phyloP scores from a whole-genome alignment of 2,888 invertebrate genomes.

The Polydrusus cervinus region DNA sequence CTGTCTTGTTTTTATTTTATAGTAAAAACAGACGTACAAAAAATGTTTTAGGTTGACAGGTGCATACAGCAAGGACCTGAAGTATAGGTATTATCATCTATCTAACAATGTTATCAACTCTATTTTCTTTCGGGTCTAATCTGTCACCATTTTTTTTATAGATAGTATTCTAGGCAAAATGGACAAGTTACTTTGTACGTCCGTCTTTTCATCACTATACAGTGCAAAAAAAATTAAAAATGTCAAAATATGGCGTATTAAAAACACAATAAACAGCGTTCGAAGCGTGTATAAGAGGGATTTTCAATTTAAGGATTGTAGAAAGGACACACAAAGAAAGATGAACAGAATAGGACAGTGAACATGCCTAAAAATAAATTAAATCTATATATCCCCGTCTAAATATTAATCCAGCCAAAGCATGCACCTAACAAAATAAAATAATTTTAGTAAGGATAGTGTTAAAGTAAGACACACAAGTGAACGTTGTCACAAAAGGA shows the following conservation, averaged over 20 bases:
- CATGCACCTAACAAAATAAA: background rate
- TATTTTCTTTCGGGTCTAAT: too few species aligned
- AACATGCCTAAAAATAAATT: conserved; percentile 15
- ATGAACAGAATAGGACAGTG: conserved; percentile 2
- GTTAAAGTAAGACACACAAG: background rate
- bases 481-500: background rate
- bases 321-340: conserved; percentile 7
- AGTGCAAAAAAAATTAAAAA: conserved; percentile 24
- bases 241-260: conserved; percentile 23
- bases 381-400: conserved; percentile 3
- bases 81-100: too few species aligned
- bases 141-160: too few species aligned
- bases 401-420: conserved; percentile 12
- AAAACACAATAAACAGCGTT: conserved; percentile 30
- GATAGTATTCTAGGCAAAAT: too few species aligned
- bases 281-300: conserved; percentile 44
- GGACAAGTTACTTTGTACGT: background rate
- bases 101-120: too few species aligned
- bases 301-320: conserved; percentile 16
- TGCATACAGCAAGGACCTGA: too few species aligned
- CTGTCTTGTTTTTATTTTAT: background rate
- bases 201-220: background rate
- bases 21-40: conserved; percentile 12
- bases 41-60: too few species aligned
- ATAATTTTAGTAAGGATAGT: conserved; percentile 1